Base-by-base conservation (phyloP, 2,888 invertebrate genomes). In the Unio pictorum region DNA sequence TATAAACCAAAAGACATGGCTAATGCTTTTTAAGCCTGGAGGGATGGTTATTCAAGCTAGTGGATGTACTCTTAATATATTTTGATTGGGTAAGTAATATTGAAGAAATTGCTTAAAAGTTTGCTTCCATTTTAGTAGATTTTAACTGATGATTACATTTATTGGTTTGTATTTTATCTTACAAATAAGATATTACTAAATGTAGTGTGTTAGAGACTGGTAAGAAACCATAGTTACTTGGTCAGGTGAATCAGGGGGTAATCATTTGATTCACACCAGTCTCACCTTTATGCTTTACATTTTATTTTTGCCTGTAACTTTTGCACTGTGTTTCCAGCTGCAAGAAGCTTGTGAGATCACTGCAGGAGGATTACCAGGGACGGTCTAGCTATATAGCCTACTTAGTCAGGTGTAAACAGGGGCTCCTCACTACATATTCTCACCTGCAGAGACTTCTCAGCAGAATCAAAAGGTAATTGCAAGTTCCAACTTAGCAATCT, bases 341-440 rank as follows among this genome's bases (percentile, higher is more conserved):
- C 84, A 92, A 93, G 71, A 94, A 95, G 87, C 91, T 96, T 69
- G 92, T 96, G 80, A 92, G 93, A 75, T 93, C 94, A 58, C 91
- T 96, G 78, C 92, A 93, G 82, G 94, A 94, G 64, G 96, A 97
- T 85, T 94, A 95, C 87, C 91, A 93, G 69, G 92, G 93, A 74
- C 91, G 96, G 58, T 93, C 94, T n/a, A 93, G 94, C 60, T 96
- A 96, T 87, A 92, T 95, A 65, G 93, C 94, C 61, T 96, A 97
- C 91, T 91, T 97, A 81, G 93, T 95, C 77, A 92, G 94, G 79
- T 95, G 95, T 85, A 93, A 95, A 55, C 95, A 96, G 87, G 94
- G 94, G 64, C 91, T 96, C 61, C 91, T 96, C n/a, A 92, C 94
- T 61, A 94, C 94, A 18, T 91, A 94, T 73, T 93, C 94, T 68